phyloP scores from a whole-genome alignment of 2,113 vertebrate genomes.

The Suncus etruscus region DNA sequence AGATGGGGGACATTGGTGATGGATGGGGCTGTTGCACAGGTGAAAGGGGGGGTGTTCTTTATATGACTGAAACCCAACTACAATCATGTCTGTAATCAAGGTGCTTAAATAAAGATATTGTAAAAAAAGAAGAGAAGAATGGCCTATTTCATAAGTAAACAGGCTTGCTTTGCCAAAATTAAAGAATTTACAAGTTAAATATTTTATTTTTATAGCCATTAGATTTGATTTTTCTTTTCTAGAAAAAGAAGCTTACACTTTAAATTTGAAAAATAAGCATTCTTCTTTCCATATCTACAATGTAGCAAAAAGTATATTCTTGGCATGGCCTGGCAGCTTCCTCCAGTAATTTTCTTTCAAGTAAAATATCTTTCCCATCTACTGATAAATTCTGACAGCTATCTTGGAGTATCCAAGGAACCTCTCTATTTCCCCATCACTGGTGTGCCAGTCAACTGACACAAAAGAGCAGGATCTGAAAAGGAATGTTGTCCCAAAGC shows the following conservation, averaged over 20 bases:
- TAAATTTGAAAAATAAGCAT: conserved; percentile 54
- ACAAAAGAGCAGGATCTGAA: conserved; percentile 44
- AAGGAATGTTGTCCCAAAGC: conserved; percentile 51
- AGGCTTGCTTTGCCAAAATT: conserved; percentile 52
- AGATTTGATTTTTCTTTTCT: conserved; percentile 53
- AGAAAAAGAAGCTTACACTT: conserved; percentile 35
- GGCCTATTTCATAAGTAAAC: conserved; percentile 6
- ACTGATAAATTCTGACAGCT: conserved; percentile 60
- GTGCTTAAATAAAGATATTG: no score
- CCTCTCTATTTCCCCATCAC: conserved; percentile 54
- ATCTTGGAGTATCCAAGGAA: conserved; percentile 52
- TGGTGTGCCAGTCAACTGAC: conserved; percentile 20
- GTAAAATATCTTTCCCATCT: conserved; percentile 39
- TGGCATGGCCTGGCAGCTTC: neutral
- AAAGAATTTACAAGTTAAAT: conserved; percentile 37
- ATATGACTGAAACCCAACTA: no score
- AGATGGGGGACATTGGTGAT: no score
- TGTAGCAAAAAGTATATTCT: neutral
- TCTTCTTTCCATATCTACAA: neutral
- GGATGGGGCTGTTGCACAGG: no score
- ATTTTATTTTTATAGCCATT: neutral
- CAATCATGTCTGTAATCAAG: no score
- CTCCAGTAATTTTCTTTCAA: neutral
- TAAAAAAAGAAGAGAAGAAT: neutral
- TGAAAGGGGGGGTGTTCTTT: no score